Evolutionary conservation across 2,113 vertebrate species (phyloP), one percentile per base, ranked within the genome.

Genomic region (Anser brachyrhynchus): DNA sequence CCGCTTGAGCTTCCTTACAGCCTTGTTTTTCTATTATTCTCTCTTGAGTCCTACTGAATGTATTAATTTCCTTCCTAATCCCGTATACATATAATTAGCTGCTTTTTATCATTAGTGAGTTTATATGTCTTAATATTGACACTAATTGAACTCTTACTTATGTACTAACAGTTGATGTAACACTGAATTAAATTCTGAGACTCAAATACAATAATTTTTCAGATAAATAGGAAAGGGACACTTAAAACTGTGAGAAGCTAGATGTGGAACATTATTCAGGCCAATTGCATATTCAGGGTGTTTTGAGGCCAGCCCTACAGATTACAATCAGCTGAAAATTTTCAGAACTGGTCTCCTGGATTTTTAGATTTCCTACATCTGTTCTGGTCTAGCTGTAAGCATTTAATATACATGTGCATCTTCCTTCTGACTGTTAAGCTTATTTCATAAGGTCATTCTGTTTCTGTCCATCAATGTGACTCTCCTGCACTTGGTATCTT

Each of bases 81-180:
- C 65, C 18, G 13, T 66, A 90, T 90, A 85, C 33, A 77, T 74
- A 46, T 9, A 28, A 74, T 92, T 90, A 83, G 6, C 33, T 83
- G 25, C 35, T 94, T 58, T 95, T 92, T 59, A 64, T 59, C 20
- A 70, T 92, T 80, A 93, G 70, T 77, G 55, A 86, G 8, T 83
- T 84, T 67, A 29, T 85, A 19, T 79, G 71, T 74, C 25, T 92
- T 52, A 90, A 5, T 83, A 80, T 52, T 90, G 79, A 64, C 72
- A 66, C 39, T 70, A 54, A 71, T 91, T 86, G 10, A 41, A 78
- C 57, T 84, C n/a, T 54, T 95, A 85, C 67, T 95, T 77, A 70
- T 29, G 13, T 78, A 37, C 59, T 73, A 52, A 59, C 15, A 74
- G 64, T 75, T 77, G 55, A 73, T 61, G 13, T 77, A 41, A 10